phyloP scores from a whole-genome alignment of 2,113 vertebrate species.

The Gadus chalcogrammus region DNA sequence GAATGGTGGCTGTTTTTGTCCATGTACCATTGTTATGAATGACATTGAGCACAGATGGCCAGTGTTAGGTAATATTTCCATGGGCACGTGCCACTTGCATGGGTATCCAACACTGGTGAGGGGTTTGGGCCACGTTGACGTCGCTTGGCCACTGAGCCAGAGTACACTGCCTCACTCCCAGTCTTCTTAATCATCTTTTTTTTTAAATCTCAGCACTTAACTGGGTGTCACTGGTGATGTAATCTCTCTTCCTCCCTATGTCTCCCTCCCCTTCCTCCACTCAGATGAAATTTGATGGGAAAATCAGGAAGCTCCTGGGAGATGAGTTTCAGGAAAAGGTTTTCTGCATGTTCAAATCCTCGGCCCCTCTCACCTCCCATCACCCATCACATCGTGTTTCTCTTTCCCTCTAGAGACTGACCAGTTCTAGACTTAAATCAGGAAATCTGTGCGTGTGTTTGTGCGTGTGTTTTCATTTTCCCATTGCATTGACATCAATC shows the following conservation, averaged over 20 bases:
- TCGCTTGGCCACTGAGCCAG: not conserved
- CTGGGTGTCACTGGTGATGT: slow-evolving; percentile 55
- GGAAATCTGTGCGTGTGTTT: too few relatives aligned
- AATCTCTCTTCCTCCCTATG: slow-evolving; percentile 41
- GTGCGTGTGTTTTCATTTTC: too few relatives aligned
- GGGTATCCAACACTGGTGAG: too few relatives aligned
- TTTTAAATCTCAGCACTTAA: slow-evolving; percentile 25
- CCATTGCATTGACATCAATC: too few relatives aligned
- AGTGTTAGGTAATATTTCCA: too few relatives aligned
- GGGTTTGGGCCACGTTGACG: too few relatives aligned
- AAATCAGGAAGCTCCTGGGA: slow-evolving; percentile 78
- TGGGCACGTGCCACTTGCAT: too few relatives aligned
- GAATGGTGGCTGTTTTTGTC: too few relatives aligned
- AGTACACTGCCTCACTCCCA: not conserved
- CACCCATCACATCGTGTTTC: not conserved
- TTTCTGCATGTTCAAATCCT: slow-evolving; percentile 37
- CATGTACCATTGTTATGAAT: too few relatives aligned
- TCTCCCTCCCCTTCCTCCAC: slow-evolving; percentile 32
- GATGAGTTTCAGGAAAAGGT: slow-evolving; percentile 86
- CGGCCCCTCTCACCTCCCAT: slow-evolving; percentile 5
- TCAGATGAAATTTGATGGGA: slow-evolving; percentile 81
- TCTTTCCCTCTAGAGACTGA: not conserved
- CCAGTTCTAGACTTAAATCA: too few relatives aligned
- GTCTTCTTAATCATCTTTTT: not conserved
- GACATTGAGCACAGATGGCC: too few relatives aligned